phyloP scores from a whole-genome alignment of 1,140 invertebrate genomes.

The Dreissena rostriformis region DNA sequence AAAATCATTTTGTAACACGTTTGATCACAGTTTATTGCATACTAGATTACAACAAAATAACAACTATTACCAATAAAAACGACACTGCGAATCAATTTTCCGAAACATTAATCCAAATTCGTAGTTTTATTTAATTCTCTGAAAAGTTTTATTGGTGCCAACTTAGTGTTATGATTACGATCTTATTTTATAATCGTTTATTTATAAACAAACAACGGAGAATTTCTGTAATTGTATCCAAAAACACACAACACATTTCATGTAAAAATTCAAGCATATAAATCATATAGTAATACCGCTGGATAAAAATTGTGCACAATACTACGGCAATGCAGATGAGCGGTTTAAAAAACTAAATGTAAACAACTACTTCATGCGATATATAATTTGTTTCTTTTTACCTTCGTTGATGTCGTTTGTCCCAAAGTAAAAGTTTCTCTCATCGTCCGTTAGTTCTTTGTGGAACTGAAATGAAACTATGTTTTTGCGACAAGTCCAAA shows the following conservation, averaged over 20 bases:
- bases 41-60: background rate
- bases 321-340: too few relatives aligned
- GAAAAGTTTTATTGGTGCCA: too few relatives aligned
- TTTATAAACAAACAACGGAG: too few relatives aligned
- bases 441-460: constrained; percentile 7
- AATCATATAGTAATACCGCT: too few relatives aligned
- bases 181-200: too few relatives aligned
- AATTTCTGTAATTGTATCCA: too few relatives aligned
- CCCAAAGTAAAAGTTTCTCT: constrained; percentile 38
- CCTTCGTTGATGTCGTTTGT: constrained; percentile 33
- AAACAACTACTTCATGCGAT: background rate
- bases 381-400: background rate
- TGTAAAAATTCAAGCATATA: too few relatives aligned
- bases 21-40: background rate
- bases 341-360: too few relatives aligned
- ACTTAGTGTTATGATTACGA: background rate
- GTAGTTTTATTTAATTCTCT: background rate
- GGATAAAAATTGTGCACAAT: too few relatives aligned
- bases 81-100: background rate
- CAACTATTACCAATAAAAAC: too few relatives aligned
- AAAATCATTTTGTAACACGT: background rate
- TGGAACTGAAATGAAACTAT: constrained; percentile 37
- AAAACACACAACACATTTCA: too few relatives aligned
- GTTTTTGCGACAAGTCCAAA: background rate
- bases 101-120: background rate